Evolutionary conservation across 2,888 invertebrate species (phyloP).

Genomic region (Idaea dimidiata): DNA sequence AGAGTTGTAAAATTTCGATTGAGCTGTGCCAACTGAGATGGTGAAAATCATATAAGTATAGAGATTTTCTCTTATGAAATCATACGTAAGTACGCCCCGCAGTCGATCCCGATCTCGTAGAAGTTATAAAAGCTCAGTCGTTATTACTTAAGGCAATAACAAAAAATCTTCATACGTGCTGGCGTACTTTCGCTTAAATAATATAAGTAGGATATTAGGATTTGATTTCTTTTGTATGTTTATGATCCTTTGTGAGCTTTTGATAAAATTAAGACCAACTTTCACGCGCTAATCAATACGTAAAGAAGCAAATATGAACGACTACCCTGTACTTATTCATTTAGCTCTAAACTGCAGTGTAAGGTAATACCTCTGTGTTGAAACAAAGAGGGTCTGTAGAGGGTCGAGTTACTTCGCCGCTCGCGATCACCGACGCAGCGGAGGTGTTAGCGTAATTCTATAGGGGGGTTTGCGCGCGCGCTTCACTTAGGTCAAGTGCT

Average conservation of each 20-base stretch:
- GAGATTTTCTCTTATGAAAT: not conserved
- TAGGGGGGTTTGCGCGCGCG: conserved; percentile 3
- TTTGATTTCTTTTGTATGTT: too few species aligned
- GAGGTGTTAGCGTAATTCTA: conserved; percentile 12
- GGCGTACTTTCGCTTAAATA: too few species aligned
- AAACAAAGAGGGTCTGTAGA: not conserved
- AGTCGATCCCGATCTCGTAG: too few species aligned
- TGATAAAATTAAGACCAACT: not conserved
- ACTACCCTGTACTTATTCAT: not conserved
- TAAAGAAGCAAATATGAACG: not conserved
- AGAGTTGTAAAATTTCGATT: not conserved
- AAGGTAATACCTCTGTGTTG: not conserved
- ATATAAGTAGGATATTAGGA: too few species aligned
- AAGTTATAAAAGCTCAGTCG: too few species aligned
- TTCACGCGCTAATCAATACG: not conserved
- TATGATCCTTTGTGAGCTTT: too few species aligned
- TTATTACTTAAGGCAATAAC: too few species aligned
- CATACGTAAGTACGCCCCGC: not conserved
- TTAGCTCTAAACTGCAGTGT: not conserved
- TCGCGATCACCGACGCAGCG: not conserved
- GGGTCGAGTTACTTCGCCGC: not conserved
- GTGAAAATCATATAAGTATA: not conserved
- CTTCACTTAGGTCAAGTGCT: not conserved
- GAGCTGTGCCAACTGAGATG: not conserved
- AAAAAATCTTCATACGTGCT: too few species aligned